phyloP scores from a whole-genome alignment of 2,888 invertebrate species.

The Lithophane semibrunnea region DNA sequence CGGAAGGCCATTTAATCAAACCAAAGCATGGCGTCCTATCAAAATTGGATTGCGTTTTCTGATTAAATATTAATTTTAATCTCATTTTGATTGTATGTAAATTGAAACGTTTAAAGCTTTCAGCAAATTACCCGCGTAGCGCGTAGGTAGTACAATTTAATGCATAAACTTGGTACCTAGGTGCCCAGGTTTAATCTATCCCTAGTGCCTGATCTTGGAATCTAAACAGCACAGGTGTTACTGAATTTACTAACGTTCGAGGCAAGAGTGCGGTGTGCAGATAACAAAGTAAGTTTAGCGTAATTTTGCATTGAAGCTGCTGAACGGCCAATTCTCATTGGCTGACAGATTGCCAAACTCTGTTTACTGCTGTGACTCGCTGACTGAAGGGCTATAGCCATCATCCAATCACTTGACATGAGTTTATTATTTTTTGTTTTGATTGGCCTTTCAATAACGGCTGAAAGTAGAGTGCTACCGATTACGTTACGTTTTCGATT shows the following conservation, averaged over 20 bases:
- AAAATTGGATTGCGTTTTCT: conserved; percentile 34
- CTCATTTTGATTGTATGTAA: conserved; percentile 56
- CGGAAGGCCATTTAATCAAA: conserved; percentile 21
- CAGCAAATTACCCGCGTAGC: conserved; percentile 27
- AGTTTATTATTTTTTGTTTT: background rate
- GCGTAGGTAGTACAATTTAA: conserved; percentile 30
- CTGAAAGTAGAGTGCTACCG: background rate
- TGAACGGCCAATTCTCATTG: background rate
- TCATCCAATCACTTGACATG: background rate
- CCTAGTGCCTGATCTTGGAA: conserved; percentile 8
- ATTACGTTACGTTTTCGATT: background rate
- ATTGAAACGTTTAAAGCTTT: conserved; percentile 33
- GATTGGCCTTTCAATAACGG: background rate
- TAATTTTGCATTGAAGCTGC: background rate
- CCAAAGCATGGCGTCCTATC: background rate
- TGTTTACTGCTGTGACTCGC: background rate
- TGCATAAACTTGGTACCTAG: conserved; percentile 10
- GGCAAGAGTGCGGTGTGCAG: background rate
- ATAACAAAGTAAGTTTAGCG: background rate
- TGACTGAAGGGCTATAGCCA: background rate
- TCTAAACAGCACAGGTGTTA: conserved; percentile 36
- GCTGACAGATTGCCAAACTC: background rate
- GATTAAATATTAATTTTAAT: conserved; percentile 35
- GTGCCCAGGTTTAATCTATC: conserved; percentile 20
- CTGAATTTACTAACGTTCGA: conserved; percentile 17